A percentile compares a stretch with the other conserved stretches of the same genome.
phyloP scores from a whole-genome alignment of 2,888 invertebrate genomes.

The Caradrina clavipalpis region DNA sequence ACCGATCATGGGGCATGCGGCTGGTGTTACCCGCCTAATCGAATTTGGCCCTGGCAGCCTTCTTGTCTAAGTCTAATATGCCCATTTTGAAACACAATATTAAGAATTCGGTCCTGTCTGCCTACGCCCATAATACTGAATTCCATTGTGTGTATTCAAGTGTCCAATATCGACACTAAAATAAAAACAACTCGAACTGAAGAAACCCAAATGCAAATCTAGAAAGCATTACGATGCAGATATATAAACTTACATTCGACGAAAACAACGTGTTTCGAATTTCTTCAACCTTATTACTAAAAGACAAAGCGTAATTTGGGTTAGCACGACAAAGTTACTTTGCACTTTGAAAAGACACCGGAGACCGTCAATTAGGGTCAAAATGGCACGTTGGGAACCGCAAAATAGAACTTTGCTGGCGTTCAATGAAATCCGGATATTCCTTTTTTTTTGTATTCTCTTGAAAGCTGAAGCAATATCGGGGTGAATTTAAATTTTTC shows the following conservation, averaged over 20 bases:
- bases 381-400: slow-evolving; percentile 38
- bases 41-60: too few species aligned
- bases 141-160: background rate
- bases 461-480: slow-evolving; percentile 69
- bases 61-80: too few species aligned
- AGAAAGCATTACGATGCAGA: slow-evolving; percentile 59
- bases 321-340: slow-evolving; percentile 44
- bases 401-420: slow-evolving; percentile 54
- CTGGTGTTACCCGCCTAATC: too few species aligned
- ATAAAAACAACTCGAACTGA: slow-evolving; percentile 3
- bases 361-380: slow-evolving; percentile 13
- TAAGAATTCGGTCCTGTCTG: background rate
- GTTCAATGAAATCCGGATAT: slow-evolving; percentile 66
- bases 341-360: slow-evolving; percentile 32
- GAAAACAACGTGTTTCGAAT: slow-evolving; percentile 60
- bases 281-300: slow-evolving; percentile 53
- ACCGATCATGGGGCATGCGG: too few species aligned
- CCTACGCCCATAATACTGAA: background rate
- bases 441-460: slow-evolving; percentile 68
- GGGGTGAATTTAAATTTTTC: slow-evolving; percentile 77
- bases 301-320: slow-evolving; percentile 62
- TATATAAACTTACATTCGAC: slow-evolving; percentile 55
- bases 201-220: slow-evolving; percentile 53
- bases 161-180: background rate
- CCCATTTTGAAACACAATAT: too few species aligned